phyloP scores from a whole-genome alignment of 1,140 invertebrate species.

The Venustaconcha ellipsiformis region DNA sequence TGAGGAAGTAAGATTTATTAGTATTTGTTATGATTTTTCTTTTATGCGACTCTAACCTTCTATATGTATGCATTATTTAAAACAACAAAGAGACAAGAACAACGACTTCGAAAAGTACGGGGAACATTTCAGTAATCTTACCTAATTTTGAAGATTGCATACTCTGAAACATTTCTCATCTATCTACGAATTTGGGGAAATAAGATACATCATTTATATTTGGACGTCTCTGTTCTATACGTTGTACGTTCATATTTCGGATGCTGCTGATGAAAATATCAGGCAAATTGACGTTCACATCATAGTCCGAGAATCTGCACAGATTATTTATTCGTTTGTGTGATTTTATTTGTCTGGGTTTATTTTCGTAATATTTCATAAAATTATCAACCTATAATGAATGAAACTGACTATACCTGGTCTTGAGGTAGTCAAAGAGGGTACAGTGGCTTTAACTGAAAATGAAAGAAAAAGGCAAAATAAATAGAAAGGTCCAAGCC shows the following conservation, averaged over 20 bases:
- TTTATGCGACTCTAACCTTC: background rate
- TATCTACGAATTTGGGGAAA: no score
- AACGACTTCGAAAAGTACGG: background rate
- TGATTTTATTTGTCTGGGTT: background rate
- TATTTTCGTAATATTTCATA: background rate
- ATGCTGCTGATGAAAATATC: no score
- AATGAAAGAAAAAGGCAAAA: background rate
- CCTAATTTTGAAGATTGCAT: no score
- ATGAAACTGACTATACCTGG: constrained; percentile 14
- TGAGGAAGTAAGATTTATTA: background rate
- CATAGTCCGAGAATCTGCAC: no score
- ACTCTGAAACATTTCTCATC: no score
- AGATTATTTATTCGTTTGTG: no score
- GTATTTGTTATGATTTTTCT: background rate
- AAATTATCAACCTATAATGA: background rate
- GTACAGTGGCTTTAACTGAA: constrained; percentile 27
- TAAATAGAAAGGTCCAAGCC: background rate
- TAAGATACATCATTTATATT: no score
- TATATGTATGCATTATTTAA: constrained; percentile 1
- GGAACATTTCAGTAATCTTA: no score
- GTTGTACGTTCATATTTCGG: no score
- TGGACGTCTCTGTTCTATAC: no score
- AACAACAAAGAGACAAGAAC: background rate
- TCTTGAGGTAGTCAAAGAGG: constrained; percentile 9
- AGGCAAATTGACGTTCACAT: no score